Evolutionary conservation across 2,797 vertebrate genomes (phyloP), one percentile per base, ranked within the genome.

Genomic region (Gambusia yucatana): DNA sequence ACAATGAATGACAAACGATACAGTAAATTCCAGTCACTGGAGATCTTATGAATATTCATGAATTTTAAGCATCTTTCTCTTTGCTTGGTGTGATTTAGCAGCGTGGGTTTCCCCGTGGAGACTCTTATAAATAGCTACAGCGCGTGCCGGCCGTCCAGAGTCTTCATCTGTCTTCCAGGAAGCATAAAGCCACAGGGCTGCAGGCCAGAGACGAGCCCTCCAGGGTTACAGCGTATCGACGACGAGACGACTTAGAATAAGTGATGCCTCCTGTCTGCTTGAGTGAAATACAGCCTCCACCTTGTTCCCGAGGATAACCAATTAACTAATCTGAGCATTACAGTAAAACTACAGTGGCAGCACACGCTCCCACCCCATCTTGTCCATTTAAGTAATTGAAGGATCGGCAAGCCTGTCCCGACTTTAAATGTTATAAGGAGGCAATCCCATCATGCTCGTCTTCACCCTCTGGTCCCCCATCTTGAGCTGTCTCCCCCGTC

Each of bases 381-480:
- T 46, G 9, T 87, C 87, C 93, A 94, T 93, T 94, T 95, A 93
- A 80, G 87, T 95, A 94, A 96, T 93, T 93, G 92, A 93, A 93
- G 87, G 86, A 93, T 82, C 71, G 79, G 79, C 85, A 82, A 90
- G 88, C 90, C 85, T 72, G 77, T 88, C 82, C 73, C 39, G 63
- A 61, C 91, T 89, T 91, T 75, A 83, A 87, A 88, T 82, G 88
- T 84, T 86, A 84, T 77, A 84, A 89, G 70, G 73, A 76, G 87
- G 92, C 92, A 93, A 91, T 94, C 88, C 83, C 89, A 91, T 88
- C 91, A 90, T 88, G 89, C 80, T 81, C 55, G 25, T 89, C 87
- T 87, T 90, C 90, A 77, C 83, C 80, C 78, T 52, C 43, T 30
- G 25, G 20, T 57, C 82, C 77, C 55, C 79, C 71, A 78, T 86